Conservation (phyloP, 2,797 vertebrate species). For the Cynodonichthys magdalenae region DNA sequence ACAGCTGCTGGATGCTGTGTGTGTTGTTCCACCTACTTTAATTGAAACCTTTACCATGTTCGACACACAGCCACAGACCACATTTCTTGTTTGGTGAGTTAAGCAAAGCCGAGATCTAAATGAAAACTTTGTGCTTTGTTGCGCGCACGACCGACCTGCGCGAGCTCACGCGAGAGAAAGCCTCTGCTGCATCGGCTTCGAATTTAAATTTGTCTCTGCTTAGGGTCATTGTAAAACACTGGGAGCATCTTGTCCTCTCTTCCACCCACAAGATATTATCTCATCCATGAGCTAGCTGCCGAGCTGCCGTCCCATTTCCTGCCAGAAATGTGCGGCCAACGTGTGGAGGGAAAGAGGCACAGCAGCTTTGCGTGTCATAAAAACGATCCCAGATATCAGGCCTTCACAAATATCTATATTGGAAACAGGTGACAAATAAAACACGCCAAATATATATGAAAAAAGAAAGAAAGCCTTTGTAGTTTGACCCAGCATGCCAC, state of each 20-base stretch:
- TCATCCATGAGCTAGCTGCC: constrained; percentile 80
- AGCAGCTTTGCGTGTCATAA: constrained; percentile 73
- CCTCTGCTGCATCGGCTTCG: constrained; percentile 59
- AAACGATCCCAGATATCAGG: constrained; percentile 63
- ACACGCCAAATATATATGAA: constrained; percentile 61
- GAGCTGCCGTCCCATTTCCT: constrained; percentile 78
- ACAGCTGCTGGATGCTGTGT: constrained; percentile 66
- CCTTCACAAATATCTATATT: constrained; percentile 78
- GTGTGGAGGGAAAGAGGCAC: constrained; percentile 72
- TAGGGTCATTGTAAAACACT: constrained; percentile 78
- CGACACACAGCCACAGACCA: constrained; percentile 77
- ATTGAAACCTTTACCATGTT: constrained; percentile 80
- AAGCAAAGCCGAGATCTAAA: constrained; percentile 78
- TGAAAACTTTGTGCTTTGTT: constrained; percentile 73
- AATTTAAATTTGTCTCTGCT: constrained; percentile 73
- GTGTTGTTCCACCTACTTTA: constrained; percentile 75
- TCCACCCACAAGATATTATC: constrained; percentile 82
- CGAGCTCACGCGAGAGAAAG: constrained; percentile 13
- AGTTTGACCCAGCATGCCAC: constrained; percentile 68
- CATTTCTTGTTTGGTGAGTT: constrained; percentile 80
- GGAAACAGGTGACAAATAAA: constrained; percentile 84
- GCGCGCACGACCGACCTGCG: constrained; percentile 31
- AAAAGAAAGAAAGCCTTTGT: constrained; percentile 72
- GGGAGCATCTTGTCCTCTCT: constrained; percentile 78
- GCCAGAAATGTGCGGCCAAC: constrained; percentile 81